A percentile compares a stretch with the other conserved stretches of the same genome.
Evolutionary conservation across 92 coral and sea anemone genomes (phyloP).

Genomic region (Heliopora coerulea): DNA sequence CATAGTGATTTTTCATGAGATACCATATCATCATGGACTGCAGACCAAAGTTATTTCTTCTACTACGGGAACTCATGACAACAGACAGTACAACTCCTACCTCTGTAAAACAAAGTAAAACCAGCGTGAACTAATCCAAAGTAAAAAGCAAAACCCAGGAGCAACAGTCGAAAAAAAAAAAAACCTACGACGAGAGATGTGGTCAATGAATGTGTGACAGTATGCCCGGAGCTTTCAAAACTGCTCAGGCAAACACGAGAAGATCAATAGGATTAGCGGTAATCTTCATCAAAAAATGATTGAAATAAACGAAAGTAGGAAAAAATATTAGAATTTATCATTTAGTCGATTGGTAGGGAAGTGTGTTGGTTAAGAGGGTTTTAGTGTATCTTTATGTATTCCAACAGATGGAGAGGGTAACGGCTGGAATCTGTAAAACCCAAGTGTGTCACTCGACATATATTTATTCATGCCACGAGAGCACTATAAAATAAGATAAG

Average conservation of each 20-base stretch:
- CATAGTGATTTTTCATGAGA: not conserved
- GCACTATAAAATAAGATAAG: not conserved
- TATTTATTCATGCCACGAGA: slow-evolving; percentile 29
- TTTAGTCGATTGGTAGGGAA: not conserved
- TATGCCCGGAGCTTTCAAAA: not conserved
- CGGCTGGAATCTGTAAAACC: not conserved
- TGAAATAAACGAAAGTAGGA: slow-evolving; percentile 1
- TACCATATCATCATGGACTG: not conserved
- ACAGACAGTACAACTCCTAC: too few species aligned
- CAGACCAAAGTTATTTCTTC: not conserved
- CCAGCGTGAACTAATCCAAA: not conserved
- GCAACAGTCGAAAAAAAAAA: not conserved
- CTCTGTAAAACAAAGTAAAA: too few species aligned
- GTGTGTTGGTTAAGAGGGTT: not conserved
- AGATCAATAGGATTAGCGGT: slow-evolving; percentile 31
- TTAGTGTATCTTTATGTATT: not conserved
- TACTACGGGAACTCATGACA: too few species aligned
- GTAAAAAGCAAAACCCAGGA: not conserved
- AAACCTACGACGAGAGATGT: not conserved
- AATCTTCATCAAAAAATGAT: slow-evolving; percentile 35
- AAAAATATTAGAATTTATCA: not conserved
- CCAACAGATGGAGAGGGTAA: not conserved
- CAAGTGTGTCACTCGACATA: not conserved
- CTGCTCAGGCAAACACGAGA: not conserved
- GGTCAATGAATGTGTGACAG: not conserved